These are phyloP conservation scores for Muscicapa striata DNA, from an alignment of 2,797 vertebrate genomes.

Conservation along the genomic window DNA sequence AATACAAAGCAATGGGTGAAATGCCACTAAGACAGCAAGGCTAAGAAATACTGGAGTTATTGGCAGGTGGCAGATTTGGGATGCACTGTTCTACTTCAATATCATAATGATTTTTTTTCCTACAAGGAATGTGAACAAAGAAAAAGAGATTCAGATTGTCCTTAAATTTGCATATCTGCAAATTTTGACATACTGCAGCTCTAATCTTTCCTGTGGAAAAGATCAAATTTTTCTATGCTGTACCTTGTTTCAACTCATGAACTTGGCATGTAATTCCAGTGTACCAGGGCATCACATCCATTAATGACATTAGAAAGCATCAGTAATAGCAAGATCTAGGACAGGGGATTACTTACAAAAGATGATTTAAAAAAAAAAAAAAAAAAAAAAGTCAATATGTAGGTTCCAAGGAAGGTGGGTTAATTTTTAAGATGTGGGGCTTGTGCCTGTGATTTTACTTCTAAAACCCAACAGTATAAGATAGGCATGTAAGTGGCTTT, in stretches of 20 bases:
- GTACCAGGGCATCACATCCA: accelerated
- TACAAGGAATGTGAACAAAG: neutral
- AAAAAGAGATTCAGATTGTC: neutral
- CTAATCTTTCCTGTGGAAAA: neutral
- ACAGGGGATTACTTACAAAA: neutral
- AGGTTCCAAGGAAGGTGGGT: neutral
- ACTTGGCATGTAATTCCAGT: neutral
- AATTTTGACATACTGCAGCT: neutral
- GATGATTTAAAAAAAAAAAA: neutral
- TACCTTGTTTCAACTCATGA: neutral
- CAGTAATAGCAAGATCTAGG: neutral
- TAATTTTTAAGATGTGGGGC: neutral
- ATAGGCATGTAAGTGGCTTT: neutral
- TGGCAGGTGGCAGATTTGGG: neutral
- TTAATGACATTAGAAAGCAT: neutral
- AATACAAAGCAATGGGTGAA: neutral
- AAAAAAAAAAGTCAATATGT: neutral
- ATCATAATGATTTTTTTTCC: neutral
- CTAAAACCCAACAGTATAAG: neutral
- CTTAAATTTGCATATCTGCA: neutral
- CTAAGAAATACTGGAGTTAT: neutral
- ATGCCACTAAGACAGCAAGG: neutral
- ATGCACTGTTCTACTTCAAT: neutral
- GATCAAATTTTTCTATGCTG: neutral
- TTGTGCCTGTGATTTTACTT: neutral